phyloP scores from a whole-genome alignment of 2,113 vertebrate genomes.

The Promerops cafer region DNA sequence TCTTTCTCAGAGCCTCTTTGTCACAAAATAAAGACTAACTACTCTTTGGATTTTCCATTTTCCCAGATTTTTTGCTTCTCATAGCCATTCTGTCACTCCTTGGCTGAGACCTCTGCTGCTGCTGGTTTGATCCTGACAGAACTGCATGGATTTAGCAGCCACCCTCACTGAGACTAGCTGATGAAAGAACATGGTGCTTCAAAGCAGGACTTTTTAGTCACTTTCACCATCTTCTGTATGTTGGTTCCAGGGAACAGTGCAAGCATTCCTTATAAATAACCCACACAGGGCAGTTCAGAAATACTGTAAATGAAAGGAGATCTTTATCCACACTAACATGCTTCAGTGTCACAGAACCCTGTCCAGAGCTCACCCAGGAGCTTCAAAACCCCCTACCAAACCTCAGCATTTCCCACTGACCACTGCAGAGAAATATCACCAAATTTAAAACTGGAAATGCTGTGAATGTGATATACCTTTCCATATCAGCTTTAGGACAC shows the following conservation, averaged over 20 bases:
- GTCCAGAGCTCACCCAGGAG: background rate
- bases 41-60: background rate
- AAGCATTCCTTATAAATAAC: background rate
- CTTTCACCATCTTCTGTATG: background rate
- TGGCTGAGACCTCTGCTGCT: background rate
- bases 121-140: background rate
- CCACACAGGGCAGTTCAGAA: background rate
- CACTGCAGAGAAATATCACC: background rate
- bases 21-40: background rate
- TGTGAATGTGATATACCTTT: background rate
- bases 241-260: background rate
- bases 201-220: background rate
- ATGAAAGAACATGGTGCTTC: background rate
- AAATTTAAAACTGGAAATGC: background rate
- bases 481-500: background rate
- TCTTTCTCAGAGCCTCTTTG: background rate
- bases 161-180: background rate
- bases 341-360: background rate
- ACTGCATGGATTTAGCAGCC: background rate
- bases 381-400: background rate
- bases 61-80: background rate
- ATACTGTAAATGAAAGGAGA: background rate
- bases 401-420: background rate
- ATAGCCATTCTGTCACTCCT: background rate
- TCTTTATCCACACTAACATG: background rate